Base-by-base conservation (phyloP, 1,140 invertebrate species). In the Pseudachorutes palmiensis region DNA sequence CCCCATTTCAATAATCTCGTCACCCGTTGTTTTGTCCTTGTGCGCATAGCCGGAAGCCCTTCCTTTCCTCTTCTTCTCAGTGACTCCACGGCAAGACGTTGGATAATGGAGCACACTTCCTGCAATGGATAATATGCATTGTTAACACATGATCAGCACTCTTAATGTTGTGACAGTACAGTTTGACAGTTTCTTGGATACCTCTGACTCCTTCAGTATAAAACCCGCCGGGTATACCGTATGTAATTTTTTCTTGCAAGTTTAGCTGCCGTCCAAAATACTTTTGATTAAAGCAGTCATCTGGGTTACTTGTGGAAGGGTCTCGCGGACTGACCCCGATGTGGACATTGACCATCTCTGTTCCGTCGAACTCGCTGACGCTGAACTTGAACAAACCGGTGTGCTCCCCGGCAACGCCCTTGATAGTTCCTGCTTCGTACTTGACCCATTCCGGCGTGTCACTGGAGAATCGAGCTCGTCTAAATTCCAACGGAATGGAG, bases 381-480 rank as follows among this genome's bases (percentile, higher is more conserved):
- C 24, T 12, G 24, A 55, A 55, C 12, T 14, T 26, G 51, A 5
- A 16, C 9, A 55, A 22, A 26, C 51, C 51, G 5, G 24, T 9
- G 3, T 55, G 9, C 3, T 14, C 12, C 24, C 14, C 51, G 24
- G 51, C 51, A 26, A 55, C 51, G 51, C 51, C 51, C 51, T 55
- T 55, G 24, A 55, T 12, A 26, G 12, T 26, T 26, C 51, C 51
- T 14, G 9, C 51, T 24, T 55, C 51, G 24, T 55, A 55, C 51
- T 55, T 55, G 51, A 55, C 51, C 51, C 51, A 55, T 22, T 55
- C 9, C 5, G 51, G 51, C 12, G 51, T 55, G 5, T 55, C 51
- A 55, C 24, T 55, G 5, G 51, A 55, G 24, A 55, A 55, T 24
- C 24, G 9, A 5, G 51, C 9, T 24, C 24, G 12, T 12, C 24